Base-by-base conservation (phyloP, 2,113 vertebrate genomes). In the Apteryx mantelli region DNA sequence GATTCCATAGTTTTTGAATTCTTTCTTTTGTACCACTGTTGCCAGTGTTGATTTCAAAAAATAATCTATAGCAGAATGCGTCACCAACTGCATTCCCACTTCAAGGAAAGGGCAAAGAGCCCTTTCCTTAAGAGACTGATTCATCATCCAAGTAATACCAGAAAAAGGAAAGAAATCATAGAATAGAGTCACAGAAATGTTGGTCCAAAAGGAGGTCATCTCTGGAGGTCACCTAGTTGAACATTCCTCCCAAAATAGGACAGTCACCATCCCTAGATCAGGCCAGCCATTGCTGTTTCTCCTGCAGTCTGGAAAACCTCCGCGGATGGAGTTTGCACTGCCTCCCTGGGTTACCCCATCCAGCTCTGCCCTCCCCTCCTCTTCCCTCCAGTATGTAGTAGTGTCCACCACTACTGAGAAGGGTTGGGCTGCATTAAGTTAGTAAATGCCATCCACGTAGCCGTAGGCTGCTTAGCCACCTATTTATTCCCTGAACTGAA, bases 141-240 rank as follows among this genome's bases (percentile, higher is more conserved):
- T 86, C 36, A 56, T 86, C 82, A 89, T 94, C 79, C 78, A 91
- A 93, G 79, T 40, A 91, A 32, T n/a, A 38, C 56, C 48, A 11
- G 11, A 42, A 82, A 80, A 87, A 19, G 13, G 25, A 86, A 84
- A 74, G 32, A 70, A 91, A 89, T 91, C 66, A 77, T 64, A 36
- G 40, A 91, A 82, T 50, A 66, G 80, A 92, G 69, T 69, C n/a
- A 19, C 8, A 83, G 56, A 89, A 84, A 66, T 30, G 20, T 6
- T 93, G 68, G 15, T 79, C 89, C 87, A 79, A 84, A 95, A 82
- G 56, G 16, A 81, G 30, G 56, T 34, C 56, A 58, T 11, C 30
- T 58, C 56, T 58, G 56, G 32, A 58, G 56, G 46, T 92, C n/a
- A 68, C 36, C 30, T 25, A 20, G 11, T n/a, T 44, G 55, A 89